Conservation (phyloP, 2,113 vertebrate genomes). For the Acrocephalus arundinaceus region DNA sequence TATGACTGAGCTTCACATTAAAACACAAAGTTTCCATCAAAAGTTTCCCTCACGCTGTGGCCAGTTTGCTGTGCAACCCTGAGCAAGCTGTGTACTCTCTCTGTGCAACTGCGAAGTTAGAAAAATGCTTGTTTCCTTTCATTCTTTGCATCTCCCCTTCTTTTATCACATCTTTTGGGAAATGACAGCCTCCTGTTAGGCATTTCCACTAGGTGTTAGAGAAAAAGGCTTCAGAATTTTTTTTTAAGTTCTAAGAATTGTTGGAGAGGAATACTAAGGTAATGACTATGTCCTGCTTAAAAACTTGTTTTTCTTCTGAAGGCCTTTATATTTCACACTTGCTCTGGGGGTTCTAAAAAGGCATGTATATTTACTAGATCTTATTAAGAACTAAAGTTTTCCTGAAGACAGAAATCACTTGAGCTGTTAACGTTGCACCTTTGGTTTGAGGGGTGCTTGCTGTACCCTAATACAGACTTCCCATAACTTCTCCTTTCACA, state of each 20-base stretch:
- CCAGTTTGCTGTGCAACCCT: not conserved
- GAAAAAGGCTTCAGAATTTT: not conserved
- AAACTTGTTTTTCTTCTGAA: not conserved
- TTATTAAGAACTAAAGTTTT: not conserved
- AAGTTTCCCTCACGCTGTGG: not conserved
- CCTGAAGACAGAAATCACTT: not conserved
- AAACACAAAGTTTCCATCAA: not conserved
- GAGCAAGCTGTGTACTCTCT: not conserved
- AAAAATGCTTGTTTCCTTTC: not conserved
- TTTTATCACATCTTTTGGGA: not conserved
- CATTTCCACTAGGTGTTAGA: not conserved
- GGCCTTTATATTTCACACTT: not conserved
- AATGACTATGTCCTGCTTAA: not conserved
- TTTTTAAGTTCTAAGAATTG: not conserved
- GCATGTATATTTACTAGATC: not conserved
- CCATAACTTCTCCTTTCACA: not conserved
- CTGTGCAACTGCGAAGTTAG: not conserved
- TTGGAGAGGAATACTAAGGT: not conserved
- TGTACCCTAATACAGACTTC: accelerated
- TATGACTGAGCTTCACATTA: not conserved
- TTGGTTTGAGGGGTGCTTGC: not conserved
- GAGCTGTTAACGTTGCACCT: not conserved
- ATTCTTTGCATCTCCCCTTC: not conserved
- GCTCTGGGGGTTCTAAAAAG: not conserved
- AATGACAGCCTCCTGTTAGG: not conserved